Evolutionary conservation across 2,797 vertebrate species (phyloP), one percentile per base, ranked within the genome.

Genomic region (Manis crassicaudata): DNA sequence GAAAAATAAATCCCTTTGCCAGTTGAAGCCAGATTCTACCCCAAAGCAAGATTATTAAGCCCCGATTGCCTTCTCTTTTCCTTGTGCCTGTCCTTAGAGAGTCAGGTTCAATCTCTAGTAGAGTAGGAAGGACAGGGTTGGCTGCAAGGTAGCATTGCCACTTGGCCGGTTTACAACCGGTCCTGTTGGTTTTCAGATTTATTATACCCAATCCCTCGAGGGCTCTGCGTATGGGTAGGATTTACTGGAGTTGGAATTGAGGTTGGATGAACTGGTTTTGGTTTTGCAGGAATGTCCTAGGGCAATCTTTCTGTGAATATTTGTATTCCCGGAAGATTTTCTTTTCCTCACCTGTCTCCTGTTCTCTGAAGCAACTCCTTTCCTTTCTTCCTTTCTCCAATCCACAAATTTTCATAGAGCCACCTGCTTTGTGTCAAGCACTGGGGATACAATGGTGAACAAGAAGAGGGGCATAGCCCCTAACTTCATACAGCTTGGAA

Each of bases 111-210:
- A 46, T 93, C 76, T 83, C 93, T 92, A n/a, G 60, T 76, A 62
- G 85, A 80, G 58, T 81, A 87, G 60, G 58, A 96, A 92, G 29
- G 60, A 84, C 40, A 32, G 87, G 70, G 50, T 75, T 88, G 18
- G 68, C 6, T 46, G 70, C 80, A 86, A 46, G 92, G 52, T 65
- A 94, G 82, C 67, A 92, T 94, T 88, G 54, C 62, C 65, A 79
- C 70, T 83, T 89, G 88, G 50, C 92, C 17, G n/a, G 80, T 86
- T 96, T 94, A 62, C 35, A 96, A 77, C 92, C 3, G 37, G 91
- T 87, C 70, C 50, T 90, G 63, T 97, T 95, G 56, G 92, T 96
- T 94, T 96, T 96, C 83, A 93, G 67, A 37, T 97, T 96, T 96
- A 96, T 97, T 97, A 63, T 70, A 96, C 86, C 83, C 68, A 94